Evolutionary conservation across 2,888 invertebrate genomes (phyloP), one percentile per base, ranked within the genome.

Genomic region (Melanostoma mellinum): DNA sequence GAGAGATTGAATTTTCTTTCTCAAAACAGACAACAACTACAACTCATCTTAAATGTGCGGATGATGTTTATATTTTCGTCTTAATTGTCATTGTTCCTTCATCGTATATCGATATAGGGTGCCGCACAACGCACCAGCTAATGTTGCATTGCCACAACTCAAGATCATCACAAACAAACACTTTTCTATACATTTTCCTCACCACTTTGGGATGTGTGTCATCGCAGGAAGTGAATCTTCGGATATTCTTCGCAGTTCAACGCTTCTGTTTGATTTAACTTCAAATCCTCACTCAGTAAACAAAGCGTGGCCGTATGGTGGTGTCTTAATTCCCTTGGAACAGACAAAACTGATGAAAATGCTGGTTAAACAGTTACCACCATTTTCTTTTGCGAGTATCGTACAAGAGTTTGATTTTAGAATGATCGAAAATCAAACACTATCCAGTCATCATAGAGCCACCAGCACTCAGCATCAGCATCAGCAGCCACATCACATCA

Each of bases 361-460:
- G n/a, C 81, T 67, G 63, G 58, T 56, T 56, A 53, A 82, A 82
- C 77, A 78, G 78, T 84, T 74, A 74, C 74, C 77, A 58, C 20
- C 53, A 42, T 71, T 6, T 63, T 76, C 67, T 76, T 20, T 20
- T 20, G 20, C 20, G 20, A 20, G 63, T 69, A 75, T 69, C 69
- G 20, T 20, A 20, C 20, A 80, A 75, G 63, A 80, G 78, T 73
- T 75, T 76, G 68, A 38, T 63, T 63, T 50, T 63, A 50, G 42
- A 69, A 77, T 44, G 73, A 77, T 82, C 73, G 69, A 82, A 82
- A 73, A 82, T 73, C 77, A 77, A 82, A 73, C 72, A 82, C 72
- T 68, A 74, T 20, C 30, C 55, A 44, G 46, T 42, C 56, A 32
- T 32, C 40, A n/a, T 50, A 32, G 35, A 50, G 48, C 53, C 3